These are phyloP conservation scores for Clarias magur DNA, from an alignment of 2,113 vertebrate genomes.

Conservation along the genomic window DNA sequence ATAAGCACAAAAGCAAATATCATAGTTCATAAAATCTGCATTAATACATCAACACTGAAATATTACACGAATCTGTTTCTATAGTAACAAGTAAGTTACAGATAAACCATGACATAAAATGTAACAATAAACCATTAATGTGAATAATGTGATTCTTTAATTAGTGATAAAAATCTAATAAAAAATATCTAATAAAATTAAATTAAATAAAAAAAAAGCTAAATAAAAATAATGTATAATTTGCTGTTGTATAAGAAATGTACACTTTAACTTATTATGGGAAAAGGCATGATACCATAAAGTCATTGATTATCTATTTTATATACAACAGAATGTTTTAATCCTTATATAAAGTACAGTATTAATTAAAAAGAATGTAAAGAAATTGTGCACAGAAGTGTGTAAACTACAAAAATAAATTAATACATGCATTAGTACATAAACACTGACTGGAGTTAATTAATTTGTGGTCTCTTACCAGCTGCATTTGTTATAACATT, in stretches of 20 bases:
- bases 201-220: no score
- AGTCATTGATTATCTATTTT: neutral
- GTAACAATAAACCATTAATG: no score
- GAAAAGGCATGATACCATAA: neutral
- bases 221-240: no score
- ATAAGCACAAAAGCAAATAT: neutral
- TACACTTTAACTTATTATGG: neutral
- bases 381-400: neutral
- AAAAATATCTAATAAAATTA: no score
- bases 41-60: neutral
- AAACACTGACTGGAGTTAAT: neutral
- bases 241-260: no score
- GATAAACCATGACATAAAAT: no score
- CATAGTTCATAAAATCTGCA: neutral
- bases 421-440: neutral
- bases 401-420: neutral
- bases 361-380: neutral
- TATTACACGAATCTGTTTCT: neutral
- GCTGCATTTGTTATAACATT: neutral
- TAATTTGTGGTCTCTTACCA: conserved; percentile 13
- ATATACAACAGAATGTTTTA: neutral
- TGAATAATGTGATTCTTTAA: no score
- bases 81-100: neutral
- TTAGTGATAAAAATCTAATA: no score
- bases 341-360: neutral